A percentile compares a stretch with the other conserved stretches of the same genome.
These are phyloP conservation scores for Lasioglossum baleicum DNA, from an alignment of 1,140 invertebrate species.

Conservation along the genomic window DNA sequence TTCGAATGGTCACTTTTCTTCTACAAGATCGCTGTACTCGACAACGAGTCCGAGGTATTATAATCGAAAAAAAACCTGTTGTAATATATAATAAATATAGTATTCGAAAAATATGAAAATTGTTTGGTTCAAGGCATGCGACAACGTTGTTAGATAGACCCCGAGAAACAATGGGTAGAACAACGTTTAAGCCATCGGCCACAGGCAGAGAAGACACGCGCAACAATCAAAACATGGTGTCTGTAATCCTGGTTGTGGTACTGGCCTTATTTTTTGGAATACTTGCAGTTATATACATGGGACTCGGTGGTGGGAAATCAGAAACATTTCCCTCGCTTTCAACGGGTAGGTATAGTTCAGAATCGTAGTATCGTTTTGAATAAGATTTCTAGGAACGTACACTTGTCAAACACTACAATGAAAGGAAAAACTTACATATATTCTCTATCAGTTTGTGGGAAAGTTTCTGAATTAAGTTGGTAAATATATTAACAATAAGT, in stretches of 20 bases:
- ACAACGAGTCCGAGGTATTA: constrained; percentile 67
- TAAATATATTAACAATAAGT: neutral
- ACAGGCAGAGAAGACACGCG: constrained; percentile 70
- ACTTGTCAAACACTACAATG: constrained; percentile 16
- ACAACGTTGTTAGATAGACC: constrained; percentile 70
- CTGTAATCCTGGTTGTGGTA: constrained; percentile 82
- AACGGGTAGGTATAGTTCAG: constrained; percentile 77
- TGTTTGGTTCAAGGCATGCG: constrained; percentile 63
- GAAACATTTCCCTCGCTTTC: constrained; percentile 73
- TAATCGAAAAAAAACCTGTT: constrained; percentile 26
- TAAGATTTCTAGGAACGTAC: neutral
- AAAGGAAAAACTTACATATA: constrained; percentile 16
- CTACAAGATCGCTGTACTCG: constrained; percentile 69
- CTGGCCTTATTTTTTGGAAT: constrained; percentile 84
- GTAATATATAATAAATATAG: constrained; percentile 28
- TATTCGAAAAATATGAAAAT: constrained; percentile 24
- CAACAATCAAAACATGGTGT: constrained; percentile 82
- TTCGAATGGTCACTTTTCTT: constrained; percentile 75
- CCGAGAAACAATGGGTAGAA: constrained; percentile 70
- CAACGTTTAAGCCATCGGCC: constrained; percentile 67
- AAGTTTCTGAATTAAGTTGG: constrained; percentile 30
- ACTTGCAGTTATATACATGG: constrained; percentile 84
- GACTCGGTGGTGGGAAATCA: constrained; percentile 77
- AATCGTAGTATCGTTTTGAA: constrained; percentile 42
- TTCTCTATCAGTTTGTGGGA: constrained; percentile 32